A percentile compares a stretch with the other conserved stretches of the same genome.
Evolutionary conservation across 2,113 vertebrate genomes (phyloP).

Genomic region (Rhinolophus ferrumequinum): DNA sequence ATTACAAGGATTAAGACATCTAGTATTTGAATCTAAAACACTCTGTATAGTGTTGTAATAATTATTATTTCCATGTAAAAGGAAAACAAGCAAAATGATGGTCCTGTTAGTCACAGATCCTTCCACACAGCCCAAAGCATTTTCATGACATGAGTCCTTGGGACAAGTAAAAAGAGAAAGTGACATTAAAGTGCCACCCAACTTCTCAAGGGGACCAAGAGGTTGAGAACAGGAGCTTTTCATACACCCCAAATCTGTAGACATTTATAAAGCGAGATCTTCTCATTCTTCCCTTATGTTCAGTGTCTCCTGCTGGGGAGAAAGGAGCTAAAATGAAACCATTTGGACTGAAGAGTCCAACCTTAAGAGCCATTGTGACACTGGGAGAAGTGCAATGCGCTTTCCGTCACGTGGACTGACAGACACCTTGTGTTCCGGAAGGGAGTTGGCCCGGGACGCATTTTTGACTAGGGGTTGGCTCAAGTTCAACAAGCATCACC

Average conservation of each 20-base stretch:
- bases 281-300: neutral
- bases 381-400: accelerated
- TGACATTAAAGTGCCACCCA: neutral
- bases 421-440: neutral
- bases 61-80: neutral
- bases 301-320: neutral
- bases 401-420: neutral
- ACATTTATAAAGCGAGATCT: neutral
- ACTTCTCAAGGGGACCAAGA: neutral
- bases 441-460: neutral
- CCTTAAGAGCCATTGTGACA: accelerated
- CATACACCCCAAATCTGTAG: neutral
- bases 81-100: neutral
- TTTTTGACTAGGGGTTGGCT: neutral
- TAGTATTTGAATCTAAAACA: neutral
- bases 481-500: neutral
- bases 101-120: neutral
- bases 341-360: neutral
- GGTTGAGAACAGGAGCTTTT: neutral
- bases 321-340: neutral
- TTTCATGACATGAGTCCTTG: neutral
- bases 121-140: neutral
- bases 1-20: neutral
- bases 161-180: neutral
- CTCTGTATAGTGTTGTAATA: neutral